Conservation (phyloP, 2,888 invertebrate species). For the Lithophane semibrunnea region DNA sequence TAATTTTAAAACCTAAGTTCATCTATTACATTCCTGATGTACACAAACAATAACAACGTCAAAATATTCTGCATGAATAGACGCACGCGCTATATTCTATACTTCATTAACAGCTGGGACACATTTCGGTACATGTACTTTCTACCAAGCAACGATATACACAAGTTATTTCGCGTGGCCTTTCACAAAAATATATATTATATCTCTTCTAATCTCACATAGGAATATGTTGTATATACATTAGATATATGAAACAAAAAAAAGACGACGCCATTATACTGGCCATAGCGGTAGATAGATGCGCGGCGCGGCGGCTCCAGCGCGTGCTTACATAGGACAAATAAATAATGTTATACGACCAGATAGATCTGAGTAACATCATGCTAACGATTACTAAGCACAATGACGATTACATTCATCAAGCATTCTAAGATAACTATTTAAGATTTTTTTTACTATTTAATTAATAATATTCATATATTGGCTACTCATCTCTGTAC, state of each 20-base stretch:
- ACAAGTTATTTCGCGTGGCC: constrained; percentile 71
- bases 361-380: constrained; percentile 84
- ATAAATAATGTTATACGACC: constrained; percentile 78
- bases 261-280: constrained; percentile 60
- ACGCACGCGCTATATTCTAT: constrained; percentile 68
- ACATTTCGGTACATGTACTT: constrained; percentile 62
- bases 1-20: constrained; percentile 81
- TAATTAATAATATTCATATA: constrained; percentile 84
- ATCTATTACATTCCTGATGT: constrained; percentile 77
- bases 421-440: constrained; percentile 89
- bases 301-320: constrained; percentile 50
- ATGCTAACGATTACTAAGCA: constrained; percentile 89
- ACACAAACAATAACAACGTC: constrained; percentile 82
- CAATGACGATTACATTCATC: constrained; percentile 90
- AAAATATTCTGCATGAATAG: constrained; percentile 73
- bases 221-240: constrained; percentile 76
- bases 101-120: constrained; percentile 56
- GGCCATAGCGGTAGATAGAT: constrained; percentile 56
- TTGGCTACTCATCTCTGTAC: constrained; percentile 87
- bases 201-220: constrained; percentile 78
- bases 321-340: constrained; percentile 68
- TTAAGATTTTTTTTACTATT: constrained; percentile 81
- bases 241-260: constrained; percentile 71
- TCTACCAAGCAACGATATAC: constrained; percentile 54
- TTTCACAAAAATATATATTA: constrained; percentile 77